Conservation (phyloP, 2,113 vertebrate genomes). For the Actenoides hombroni region DNA sequence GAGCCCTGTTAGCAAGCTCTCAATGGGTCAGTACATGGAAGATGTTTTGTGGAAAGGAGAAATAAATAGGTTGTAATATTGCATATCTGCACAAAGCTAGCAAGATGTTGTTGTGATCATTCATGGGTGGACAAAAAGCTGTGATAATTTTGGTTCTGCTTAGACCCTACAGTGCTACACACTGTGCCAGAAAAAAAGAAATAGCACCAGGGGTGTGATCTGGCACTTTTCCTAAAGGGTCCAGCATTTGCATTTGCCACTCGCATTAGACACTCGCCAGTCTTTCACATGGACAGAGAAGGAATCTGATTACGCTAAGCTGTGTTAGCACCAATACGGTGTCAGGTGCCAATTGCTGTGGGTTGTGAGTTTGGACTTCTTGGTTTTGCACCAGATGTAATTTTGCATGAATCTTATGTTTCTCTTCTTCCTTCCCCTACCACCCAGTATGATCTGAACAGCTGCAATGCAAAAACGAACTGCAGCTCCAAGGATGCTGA, state of each 20-base stretch:
- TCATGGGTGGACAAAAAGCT: conserved; percentile 54
- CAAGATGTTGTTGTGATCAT: conserved; percentile 25
- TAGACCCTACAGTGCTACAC: conserved; percentile 71
- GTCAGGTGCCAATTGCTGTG: conserved; percentile 50
- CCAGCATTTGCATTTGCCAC: conserved; percentile 62
- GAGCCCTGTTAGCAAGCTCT: conserved; percentile 56
- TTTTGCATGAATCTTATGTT: conserved; percentile 13
- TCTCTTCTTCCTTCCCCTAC: conserved; percentile 41
- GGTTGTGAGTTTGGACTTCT: neutral
- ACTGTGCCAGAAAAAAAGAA: conserved; percentile 81
- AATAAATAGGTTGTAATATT: conserved; percentile 34
- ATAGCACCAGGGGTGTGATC: conserved; percentile 82
- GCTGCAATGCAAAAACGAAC: conserved; percentile 53
- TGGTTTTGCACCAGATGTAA: conserved; percentile 41
- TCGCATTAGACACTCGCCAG: conserved; percentile 33
- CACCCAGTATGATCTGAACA: conserved; percentile 58
- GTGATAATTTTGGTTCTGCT: conserved; percentile 46
- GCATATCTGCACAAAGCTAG: conserved; percentile 47
- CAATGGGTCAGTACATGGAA: conserved; percentile 29
- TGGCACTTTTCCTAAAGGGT: conserved; percentile 77
- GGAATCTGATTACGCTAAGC: conserved; percentile 15
- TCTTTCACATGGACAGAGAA: conserved; percentile 62
- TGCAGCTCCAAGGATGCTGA: conserved; percentile 65
- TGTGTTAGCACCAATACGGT: conserved; percentile 71
- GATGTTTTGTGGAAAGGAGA: conserved; percentile 23